Conservation (phyloP, 2,888 invertebrate species). For the Meandrusa payeni region DNA sequence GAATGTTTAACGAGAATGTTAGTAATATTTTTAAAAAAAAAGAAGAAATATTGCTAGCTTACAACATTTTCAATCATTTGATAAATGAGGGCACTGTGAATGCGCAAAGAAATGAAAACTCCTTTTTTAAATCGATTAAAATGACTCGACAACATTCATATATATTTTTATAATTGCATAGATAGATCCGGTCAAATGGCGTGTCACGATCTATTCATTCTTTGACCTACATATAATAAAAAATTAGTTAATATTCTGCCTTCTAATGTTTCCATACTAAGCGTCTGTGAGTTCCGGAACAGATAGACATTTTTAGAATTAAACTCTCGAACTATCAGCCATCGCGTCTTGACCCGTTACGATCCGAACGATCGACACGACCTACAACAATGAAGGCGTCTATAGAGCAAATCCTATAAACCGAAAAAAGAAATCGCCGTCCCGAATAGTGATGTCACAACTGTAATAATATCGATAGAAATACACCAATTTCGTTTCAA, state of each 20-base stretch:
- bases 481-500: too few relatives aligned
- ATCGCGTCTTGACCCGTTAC: conserved; percentile 37
- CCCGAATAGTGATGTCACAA: conserved; percentile 7
- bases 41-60: too few relatives aligned
- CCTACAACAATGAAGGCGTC: conserved; percentile 46
- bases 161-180: not conserved
- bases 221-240: conserved; percentile 43
- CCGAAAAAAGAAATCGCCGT: conserved; percentile 41
- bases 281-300: conserved; percentile 28
- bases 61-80: too few relatives aligned
- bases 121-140: too few relatives aligned
- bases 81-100: too few relatives aligned
- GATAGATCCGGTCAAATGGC: conserved; percentile 40
- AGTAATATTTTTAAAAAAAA: too few relatives aligned
- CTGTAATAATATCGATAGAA: too few relatives aligned
- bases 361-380: conserved; percentile 52
- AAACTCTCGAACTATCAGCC: conserved; percentile 48
- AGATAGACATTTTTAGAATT: conserved; percentile 46
- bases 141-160: too few relatives aligned
- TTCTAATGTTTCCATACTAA: conserved; percentile 26
- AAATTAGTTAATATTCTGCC: conserved; percentile 43
- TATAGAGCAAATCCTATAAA: conserved; percentile 61
- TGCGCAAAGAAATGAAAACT: too few relatives aligned
- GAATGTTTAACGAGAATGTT: too few relatives aligned
- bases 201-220: conserved; percentile 44